A percentile compares a stretch with the other conserved stretches of the same genome.
Evolutionary conservation across 30 jellyfish, hydroid and myxozoan genomes (phyloP).

Genomic region (Chironex yamaguchii): DNA sequence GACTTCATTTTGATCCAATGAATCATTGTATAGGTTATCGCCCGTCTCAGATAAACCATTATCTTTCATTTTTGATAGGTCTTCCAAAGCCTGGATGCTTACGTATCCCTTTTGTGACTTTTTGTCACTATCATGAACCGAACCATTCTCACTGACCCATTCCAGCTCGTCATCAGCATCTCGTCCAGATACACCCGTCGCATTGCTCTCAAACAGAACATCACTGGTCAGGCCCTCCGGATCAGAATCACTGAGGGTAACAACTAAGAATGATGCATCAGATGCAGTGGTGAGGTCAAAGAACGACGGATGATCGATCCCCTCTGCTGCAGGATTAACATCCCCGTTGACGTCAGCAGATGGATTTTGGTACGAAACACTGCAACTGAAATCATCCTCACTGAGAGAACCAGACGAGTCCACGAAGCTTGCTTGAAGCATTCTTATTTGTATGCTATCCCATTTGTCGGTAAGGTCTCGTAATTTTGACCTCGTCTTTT

Average conservation of each 20-base stretch:
- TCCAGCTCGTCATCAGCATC: background rate
- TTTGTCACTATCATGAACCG: too few species aligned
- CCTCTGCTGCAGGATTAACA: background rate
- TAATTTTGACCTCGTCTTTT: background rate
- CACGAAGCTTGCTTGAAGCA: constrained; percentile 63
- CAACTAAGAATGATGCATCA: background rate
- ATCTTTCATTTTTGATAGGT: too few species aligned
- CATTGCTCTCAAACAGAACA: background rate
- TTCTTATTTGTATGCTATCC: constrained; percentile 54
- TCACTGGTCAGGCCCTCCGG: background rate
- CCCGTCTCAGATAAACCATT: too few species aligned
- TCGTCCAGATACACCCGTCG: background rate
- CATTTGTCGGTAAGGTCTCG: constrained; percentile 16
- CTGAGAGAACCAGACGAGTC: constrained; percentile 31
- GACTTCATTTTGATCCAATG: too few species aligned
- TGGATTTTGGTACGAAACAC: background rate
- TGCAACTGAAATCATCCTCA: background rate
- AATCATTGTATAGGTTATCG: too few species aligned
- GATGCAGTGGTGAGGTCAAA: background rate
- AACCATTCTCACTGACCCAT: too few species aligned
- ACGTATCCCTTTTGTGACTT: too few species aligned
- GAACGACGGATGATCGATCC: background rate
- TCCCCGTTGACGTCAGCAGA: background rate
- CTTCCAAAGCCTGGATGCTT: too few species aligned
- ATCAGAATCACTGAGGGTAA: background rate